Conservation (phyloP, 2,888 invertebrate genomes). For the Sarcophaga subvicina region DNA sequence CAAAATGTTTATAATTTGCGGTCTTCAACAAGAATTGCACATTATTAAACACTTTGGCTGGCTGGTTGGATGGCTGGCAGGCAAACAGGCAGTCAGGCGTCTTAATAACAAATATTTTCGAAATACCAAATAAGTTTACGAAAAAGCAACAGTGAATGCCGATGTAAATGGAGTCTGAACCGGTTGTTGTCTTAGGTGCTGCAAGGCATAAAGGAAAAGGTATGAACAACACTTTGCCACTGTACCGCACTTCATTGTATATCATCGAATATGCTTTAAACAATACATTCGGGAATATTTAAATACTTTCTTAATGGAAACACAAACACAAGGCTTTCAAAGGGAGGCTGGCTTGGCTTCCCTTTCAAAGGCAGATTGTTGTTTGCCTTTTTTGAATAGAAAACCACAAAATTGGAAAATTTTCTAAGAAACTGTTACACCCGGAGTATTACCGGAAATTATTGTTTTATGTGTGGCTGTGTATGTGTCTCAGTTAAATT, state of each 20-base stretch:
- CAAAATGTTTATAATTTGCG: conserved; percentile 67
- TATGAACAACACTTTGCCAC: too few relatives aligned
- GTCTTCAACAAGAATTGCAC: conserved; percentile 36
- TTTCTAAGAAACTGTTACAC: neutral
- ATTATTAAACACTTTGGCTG: conserved; percentile 1
- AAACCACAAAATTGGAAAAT: neutral
- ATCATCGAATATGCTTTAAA: conserved; percentile 41
- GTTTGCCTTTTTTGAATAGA: neutral
- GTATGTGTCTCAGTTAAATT: neutral
- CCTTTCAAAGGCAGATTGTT: too few relatives aligned
- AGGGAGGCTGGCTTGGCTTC: too few relatives aligned
- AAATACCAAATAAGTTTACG: neutral
- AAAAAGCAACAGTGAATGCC: neutral
- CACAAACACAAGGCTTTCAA: neutral
- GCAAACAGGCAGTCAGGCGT: neutral
- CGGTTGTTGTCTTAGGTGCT: too few relatives aligned
- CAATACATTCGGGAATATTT: conserved; percentile 58
- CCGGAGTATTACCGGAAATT: neutral
- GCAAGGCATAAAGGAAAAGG: too few relatives aligned
- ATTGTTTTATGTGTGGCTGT: conserved; percentile 14
- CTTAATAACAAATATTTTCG: too few relatives aligned
- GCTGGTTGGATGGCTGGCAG: too few relatives aligned
- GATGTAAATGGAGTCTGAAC: too few relatives aligned
- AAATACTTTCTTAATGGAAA: conserved; percentile 21
- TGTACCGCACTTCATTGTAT: neutral